Base-by-base conservation (phyloP, 1,140 invertebrate genomes). In the Euschistus heros region DNA sequence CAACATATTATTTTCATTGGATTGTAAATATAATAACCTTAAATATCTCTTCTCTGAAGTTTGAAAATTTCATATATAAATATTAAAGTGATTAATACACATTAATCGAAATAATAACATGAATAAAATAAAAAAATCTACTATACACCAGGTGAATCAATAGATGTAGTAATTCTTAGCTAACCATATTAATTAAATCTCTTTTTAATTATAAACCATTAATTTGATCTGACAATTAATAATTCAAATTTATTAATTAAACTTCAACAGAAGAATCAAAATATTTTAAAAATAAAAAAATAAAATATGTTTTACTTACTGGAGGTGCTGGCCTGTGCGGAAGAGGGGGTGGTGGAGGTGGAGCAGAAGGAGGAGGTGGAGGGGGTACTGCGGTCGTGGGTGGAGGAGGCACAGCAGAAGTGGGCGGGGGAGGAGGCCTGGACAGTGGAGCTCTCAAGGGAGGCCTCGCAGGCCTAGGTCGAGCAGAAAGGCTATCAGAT, bases 381-480 rank as follows among this genome's bases (percentile, higher is more conserved):
- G 30, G 73, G 8, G 75, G 78, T 17, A 75, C 76, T 15, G 76
- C 75, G 5, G 74, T 74, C 24, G 75, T 73, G 59, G 73, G 72
- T 24, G 70, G 68, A 14, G 68, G 64, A 15, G 65, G 67, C 50
- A 68, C 62, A n/a, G 68, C 65, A 3, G 66, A 52, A 55, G 70
- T 74, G 17, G 76, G 75, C 5, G 77, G 76, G 5, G 79, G 77
- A 0, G 78, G 77, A 6, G 79, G 77, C 66, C 75, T 72, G 0
- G 73, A 72, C 22, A 74, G 63, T 8, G 77, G 77, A 17, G 76
- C 75, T 57, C 75, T 74, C 2, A 77, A 64, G 1, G 75, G 68
- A 20, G 76, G 75, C n/a, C 75, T 74, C n/a, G 20, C 20, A 18
- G 18, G n/a, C 20, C 42, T 14, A 6, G 14, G 27, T 37, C 7